These are phyloP conservation scores for Tachyglossus aculeatus DNA, from an alignment of 2,797 vertebrate species.

Conservation along the genomic window DNA sequence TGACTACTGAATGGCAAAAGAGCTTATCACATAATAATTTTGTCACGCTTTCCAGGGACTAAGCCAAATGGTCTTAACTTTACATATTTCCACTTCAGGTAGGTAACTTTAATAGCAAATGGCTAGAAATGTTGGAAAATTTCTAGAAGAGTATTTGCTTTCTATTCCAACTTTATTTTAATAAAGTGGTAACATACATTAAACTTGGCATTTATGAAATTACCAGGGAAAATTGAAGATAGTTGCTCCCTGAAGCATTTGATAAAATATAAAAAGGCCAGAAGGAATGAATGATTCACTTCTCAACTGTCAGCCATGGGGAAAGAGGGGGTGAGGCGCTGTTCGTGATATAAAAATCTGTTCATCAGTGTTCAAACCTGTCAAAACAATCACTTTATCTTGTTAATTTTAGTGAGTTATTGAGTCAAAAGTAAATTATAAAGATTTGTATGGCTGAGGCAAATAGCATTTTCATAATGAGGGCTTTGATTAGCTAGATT, in stretches of 20 bases:
- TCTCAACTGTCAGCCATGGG: slow-evolving; percentile 36
- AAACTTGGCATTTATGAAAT: slow-evolving; percentile 40
- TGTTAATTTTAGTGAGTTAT: slow-evolving; percentile 63
- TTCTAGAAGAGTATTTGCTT: not conserved
- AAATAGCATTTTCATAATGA: slow-evolving; percentile 36
- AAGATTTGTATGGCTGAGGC: slow-evolving; percentile 46
- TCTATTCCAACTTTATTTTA: slow-evolving; percentile 26
- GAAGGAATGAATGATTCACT: slow-evolving; percentile 58
- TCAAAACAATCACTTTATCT: slow-evolving; percentile 64
- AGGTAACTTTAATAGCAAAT: not conserved
- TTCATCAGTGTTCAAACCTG: slow-evolving; percentile 58
- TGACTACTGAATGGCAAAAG: too few species aligned
- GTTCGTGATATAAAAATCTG: slow-evolving; percentile 54
- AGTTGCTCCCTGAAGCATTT: slow-evolving; percentile 42
- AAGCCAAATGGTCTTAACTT: too few species aligned
- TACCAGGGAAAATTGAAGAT: slow-evolving; percentile 16
- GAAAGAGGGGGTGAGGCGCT: slow-evolving; percentile 46
- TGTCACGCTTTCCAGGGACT: too few species aligned
- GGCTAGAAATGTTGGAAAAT: slow-evolving; percentile 16
- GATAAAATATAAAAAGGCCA: slow-evolving; percentile 49
- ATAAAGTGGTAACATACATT: slow-evolving; percentile 36
- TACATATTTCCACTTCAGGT: not conserved
- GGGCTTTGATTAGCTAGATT: slow-evolving; percentile 15
- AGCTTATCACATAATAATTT: too few species aligned
- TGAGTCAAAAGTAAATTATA: slow-evolving; percentile 57